Base-by-base conservation (phyloP, 2,888 invertebrate genomes). In the Orthosia gothica region DNA sequence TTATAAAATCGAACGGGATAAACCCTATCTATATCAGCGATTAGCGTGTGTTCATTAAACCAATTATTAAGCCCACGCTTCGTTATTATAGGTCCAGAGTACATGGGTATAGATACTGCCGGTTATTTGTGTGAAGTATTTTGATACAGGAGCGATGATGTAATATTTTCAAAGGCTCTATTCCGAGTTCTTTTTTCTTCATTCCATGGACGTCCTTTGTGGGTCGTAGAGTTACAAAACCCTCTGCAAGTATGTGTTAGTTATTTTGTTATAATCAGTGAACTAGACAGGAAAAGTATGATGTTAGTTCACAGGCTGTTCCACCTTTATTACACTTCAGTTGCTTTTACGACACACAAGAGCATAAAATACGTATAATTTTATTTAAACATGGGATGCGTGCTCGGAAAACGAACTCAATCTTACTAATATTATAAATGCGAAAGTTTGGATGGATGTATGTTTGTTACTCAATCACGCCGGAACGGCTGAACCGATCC, bases 1-100 rank as follows among this genome's bases (percentile, higher is more conserved):
- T 89, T 88, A 89, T 85, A 80, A 84, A 83, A 83, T 74, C 73
- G 74, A 79, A 83, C 79, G 76, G 58, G 70, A 73, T 75, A 50
- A 63, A 78, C 68, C 76, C 75, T 74, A 70, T 62, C 71, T 55
- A 78, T 66, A 57, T 49, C 40, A 64, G 64, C 64, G 73, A 68
- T 76, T 74, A 76, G 75, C 63, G 61, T 23, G 64, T 68, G 70
- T 63, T 77, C 55, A 73, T 63, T 76, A 70, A 74, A 75, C 68
- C 61, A 65, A 82, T 82, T 73, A 75, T 69, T 55, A 71, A 52
- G 40, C 32, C 55, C 52, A 62, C 70, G 63, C 50, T 70, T 40
- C 54, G 66, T 63, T 74, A 72, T 66, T 67, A 76, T 58, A 54
- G 47, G 57, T 32, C 15, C n/a, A 45, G 23, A 66, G 47, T 52